Evolutionary conservation across 2,113 vertebrate species (phyloP), one percentile per base, ranked within the genome.

Genomic region (Leptodactylus fuscus): DNA sequence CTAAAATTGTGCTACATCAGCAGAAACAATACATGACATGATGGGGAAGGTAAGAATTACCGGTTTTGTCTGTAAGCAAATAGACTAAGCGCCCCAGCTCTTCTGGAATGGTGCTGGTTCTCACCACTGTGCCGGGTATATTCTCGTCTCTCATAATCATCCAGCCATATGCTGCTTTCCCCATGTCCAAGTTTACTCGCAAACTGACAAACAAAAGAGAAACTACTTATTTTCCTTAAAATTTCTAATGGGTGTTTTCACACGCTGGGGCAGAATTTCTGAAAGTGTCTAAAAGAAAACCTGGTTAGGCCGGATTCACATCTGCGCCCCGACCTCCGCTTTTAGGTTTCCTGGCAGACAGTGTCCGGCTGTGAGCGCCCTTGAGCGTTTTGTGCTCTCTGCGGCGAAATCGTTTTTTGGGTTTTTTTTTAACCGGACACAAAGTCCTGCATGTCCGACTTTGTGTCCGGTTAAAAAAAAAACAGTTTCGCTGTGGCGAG

Each of bases 181-280:
- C 98, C 98, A 99, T 98, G 92, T 99, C 98, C 91, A 99, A 92
- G 90, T 99, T 99, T 15, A 99, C 98, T 76, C 98, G 97, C 85
- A 99, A 91, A 88, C 98, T 99, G 92, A 89, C 90, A 87, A 83
- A 44, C 75, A 75, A 1, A 22, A 29, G 8, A 20, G 7, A 27
- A 69, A 69, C 16, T 38, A 38, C 34, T 4, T 9, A 38, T 69
- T 69, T 69, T 20, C 18, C n/a, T n/a, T 12, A 62, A 34, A 16
- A 8, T 16, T 13, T 32, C 16, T 9, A 5, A 62, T 15, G 24
- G 24, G 29, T 18, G 15, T 18, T 67, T 67, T 12, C 9, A 71
- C 8, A n/a, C 20, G 6, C 16, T 67, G 41, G 41, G 9, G 41
- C 41, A 44, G 41, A 44, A 5, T 9, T 4, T 5, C 41, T 44